Percentiles rank a stretch among this genome's conserved stretches.
Evolutionary conservation across 1,140 invertebrate species (phyloP).

Genomic region (Trialeurodes vaporariorum): DNA sequence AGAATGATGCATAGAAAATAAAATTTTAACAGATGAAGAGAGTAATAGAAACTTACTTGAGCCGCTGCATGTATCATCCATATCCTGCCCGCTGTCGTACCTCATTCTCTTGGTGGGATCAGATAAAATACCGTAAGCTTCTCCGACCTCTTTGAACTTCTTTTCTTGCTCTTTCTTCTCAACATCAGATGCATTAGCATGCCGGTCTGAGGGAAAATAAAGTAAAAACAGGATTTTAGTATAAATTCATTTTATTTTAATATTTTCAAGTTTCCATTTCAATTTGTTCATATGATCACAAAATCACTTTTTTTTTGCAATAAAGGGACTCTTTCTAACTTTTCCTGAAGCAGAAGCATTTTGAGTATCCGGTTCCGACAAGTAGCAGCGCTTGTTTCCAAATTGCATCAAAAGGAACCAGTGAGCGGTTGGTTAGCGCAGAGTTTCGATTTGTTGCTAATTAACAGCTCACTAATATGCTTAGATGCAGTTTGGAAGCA

Average conservation of each 20-base stretch:
- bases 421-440: too few species aligned
- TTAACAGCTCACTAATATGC: too few species aligned
- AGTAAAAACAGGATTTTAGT: background rate
- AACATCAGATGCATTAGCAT: conserved; percentile 68
- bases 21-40: background rate
- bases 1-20: background rate
- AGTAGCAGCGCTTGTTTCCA: too few species aligned
- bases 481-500: too few species aligned
- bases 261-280: background rate
- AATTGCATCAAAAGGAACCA: too few species aligned
- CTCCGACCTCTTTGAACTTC: conserved; percentile 94
- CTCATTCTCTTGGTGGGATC: conserved; percentile 82
- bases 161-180: conserved; percentile 84
- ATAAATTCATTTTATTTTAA: background rate
- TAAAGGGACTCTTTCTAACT: too few species aligned
- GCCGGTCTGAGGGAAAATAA: conserved; percentile 52
- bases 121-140: conserved; percentile 90
- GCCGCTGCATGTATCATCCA: conserved; percentile 46
- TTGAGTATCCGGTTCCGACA: too few species aligned
- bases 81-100: conserved; percentile 86
- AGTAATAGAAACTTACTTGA: background rate
- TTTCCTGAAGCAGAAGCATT: too few species aligned
- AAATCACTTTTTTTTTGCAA: too few species aligned
- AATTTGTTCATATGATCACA: background rate
- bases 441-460: too few species aligned